Conservation (phyloP, 2,113 vertebrate species). For the Chrysemys picta region DNA sequence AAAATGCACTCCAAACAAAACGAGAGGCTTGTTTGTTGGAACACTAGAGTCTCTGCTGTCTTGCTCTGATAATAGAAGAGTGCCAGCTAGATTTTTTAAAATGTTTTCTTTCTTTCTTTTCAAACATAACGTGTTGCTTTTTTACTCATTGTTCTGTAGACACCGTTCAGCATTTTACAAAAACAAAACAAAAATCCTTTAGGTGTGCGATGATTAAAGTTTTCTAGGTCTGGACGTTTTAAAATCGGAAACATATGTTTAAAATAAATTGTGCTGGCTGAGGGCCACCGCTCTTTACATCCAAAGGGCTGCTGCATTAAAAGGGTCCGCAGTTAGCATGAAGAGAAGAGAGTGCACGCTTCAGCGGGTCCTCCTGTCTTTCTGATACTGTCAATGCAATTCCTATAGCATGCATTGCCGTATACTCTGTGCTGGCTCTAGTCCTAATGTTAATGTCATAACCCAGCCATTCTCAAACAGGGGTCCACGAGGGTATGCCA, state of each 20-base stretch:
- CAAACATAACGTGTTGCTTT: conserved; percentile 12
- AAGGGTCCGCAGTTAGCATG: conserved; percentile 27
- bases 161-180: conserved; percentile 47
- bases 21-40: conserved; percentile 23
- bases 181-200: conserved; percentile 66
- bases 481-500: too few relatives aligned
- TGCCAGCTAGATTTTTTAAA: background rate
- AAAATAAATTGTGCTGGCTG: conserved; percentile 61
- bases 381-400: background rate
- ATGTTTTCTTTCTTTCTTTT: background rate
- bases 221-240: conserved; percentile 71
- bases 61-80: conserved; percentile 25
- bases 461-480: too few relatives aligned
- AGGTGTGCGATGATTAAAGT: conserved; percentile 77
- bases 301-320: background rate
- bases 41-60: background rate
- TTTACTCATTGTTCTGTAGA: conserved; percentile 49
- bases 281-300: conserved; percentile 55
- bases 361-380: conserved; percentile 10
- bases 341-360: conserved; percentile 14
- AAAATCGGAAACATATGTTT: conserved; percentile 74
- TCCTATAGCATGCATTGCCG: background rate
- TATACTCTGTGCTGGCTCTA: background rate
- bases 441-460: background rate
- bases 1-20: conserved; percentile 8